Percentiles rank a stretch among this genome's conserved stretches.
These are phyloP conservation scores for Macrotrachela quadricornifera DNA, from an alignment of 1,140 invertebrate species.

Conservation along the genomic window DNA sequence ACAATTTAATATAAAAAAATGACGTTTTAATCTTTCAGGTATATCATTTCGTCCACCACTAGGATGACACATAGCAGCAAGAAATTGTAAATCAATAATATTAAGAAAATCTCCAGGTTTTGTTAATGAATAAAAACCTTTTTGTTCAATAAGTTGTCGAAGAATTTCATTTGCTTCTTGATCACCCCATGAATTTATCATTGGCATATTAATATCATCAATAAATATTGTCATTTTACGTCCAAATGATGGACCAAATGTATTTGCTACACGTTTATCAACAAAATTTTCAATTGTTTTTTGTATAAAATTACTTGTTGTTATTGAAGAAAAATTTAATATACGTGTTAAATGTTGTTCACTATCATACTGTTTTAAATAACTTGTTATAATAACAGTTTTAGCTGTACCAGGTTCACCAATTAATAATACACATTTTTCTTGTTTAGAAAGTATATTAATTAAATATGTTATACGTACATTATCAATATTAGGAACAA, in stretches of 20 bases:
- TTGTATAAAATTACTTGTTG: constrained; percentile 32
- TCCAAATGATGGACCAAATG: constrained; percentile 22
- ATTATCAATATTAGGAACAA: constrained; percentile 28
- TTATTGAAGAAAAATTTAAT: constrained; percentile 31
- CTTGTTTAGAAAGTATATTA: constrained; percentile 13
- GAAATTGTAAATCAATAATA: constrained; percentile 56
- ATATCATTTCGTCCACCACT: constrained; percentile 27
- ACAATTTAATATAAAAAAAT: constrained; percentile 68
- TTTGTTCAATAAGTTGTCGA: constrained; percentile 33
- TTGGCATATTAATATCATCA: constrained; percentile 32
- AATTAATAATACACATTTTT: constrained; percentile 14
- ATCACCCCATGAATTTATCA: constrained; percentile 29
- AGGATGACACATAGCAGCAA: constrained; percentile 27
- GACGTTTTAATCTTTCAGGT: constrained; percentile 24
- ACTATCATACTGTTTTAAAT: not conserved
- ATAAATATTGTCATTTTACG: constrained; percentile 27
- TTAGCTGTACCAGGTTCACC: constrained; percentile 13
- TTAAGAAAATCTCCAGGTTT: constrained; percentile 84
- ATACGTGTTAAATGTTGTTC: constrained; percentile 13
- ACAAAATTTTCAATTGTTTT: constrained; percentile 37
- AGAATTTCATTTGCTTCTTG: constrained; percentile 29
- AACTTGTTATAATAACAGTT: constrained; percentile 12
- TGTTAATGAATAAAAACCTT: constrained; percentile 82
- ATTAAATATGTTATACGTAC: constrained; percentile 23
- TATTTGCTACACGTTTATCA: constrained; percentile 21